These are phyloP conservation scores for Xiphophorus maculatus DNA, from an alignment of 2,113 vertebrate species.

Conservation along the genomic window DNA sequence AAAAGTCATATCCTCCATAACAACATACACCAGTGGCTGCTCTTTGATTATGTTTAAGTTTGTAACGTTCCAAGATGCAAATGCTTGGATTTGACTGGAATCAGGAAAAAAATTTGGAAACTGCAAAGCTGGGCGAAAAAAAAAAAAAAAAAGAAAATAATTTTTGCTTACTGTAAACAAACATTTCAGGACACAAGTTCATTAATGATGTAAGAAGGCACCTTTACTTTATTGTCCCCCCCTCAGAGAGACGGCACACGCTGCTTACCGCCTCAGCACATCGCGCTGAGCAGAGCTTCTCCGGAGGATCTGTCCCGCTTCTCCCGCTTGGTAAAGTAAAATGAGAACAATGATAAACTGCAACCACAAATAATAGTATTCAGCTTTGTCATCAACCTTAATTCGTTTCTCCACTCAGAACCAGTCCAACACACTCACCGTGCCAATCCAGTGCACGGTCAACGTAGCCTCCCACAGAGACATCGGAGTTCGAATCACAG, in stretches of 20 bases:
- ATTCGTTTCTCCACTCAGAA: conserved; percentile 80
- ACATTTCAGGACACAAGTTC: too few relatives aligned
- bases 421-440: conserved; percentile 82
- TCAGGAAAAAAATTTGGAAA: not conserved
- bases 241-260: conserved; percentile 67
- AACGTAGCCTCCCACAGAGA: conserved; percentile 82
- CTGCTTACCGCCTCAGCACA: conserved; percentile 73
- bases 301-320: conserved; percentile 84
- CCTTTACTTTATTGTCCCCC: conserved; percentile 4
- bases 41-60: not conserved
- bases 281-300: conserved; percentile 66
- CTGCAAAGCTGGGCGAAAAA: too few relatives aligned
- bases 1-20: too few relatives aligned
- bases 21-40: not conserved
- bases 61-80: not conserved
- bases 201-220: not conserved
- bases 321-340: conserved; percentile 83
- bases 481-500: conserved; percentile 76
- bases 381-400: not conserved
- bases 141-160: too few relatives aligned
- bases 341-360: not conserved
- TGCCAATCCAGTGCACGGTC: conserved; percentile 85
- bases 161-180: not conserved
- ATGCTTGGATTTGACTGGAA: not conserved
- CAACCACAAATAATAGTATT: not conserved